Conservation (phyloP, 2,888 invertebrate genomes). For the Acrobasis suavella region DNA sequence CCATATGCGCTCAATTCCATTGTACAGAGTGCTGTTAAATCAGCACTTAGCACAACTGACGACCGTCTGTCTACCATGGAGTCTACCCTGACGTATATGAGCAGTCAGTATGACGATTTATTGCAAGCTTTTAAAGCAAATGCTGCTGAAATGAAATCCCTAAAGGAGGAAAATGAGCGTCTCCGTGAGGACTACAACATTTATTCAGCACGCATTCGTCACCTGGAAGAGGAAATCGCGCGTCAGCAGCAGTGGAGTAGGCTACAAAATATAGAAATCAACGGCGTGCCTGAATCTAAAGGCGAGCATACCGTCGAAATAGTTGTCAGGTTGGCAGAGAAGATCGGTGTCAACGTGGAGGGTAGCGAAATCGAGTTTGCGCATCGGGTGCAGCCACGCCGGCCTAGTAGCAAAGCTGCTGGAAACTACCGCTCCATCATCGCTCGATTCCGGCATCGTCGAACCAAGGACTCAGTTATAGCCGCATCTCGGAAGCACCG, state of each 20-base stretch:
- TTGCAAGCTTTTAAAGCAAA: too few relatives aligned
- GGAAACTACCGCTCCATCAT: constrained; percentile 12
- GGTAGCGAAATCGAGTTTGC: constrained; percentile 21
- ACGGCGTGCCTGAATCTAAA: constrained; percentile 1
- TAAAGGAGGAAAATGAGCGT: background rate
- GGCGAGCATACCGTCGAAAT: constrained; percentile 6
- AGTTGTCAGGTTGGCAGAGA: constrained; percentile 1
- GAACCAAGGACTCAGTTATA: constrained; percentile 9
- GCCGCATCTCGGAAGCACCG: constrained; percentile 19
- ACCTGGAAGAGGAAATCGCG: background rate
- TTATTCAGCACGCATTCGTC: background rate
- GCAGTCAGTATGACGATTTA: too few relatives aligned
- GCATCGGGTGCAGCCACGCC: constrained; percentile 17
- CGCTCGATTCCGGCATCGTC: constrained; percentile 17
- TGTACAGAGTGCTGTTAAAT: too few relatives aligned
- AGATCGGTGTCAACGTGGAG: constrained; percentile 13
- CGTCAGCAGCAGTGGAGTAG: constrained; percentile 4
- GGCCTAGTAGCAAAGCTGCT: background rate
- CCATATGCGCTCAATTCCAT: too few relatives aligned
- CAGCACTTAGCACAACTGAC: too few relatives aligned
- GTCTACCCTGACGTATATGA: too few relatives aligned
- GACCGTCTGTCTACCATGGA: too few relatives aligned
- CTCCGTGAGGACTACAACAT: background rate
- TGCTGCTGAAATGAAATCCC: too few relatives aligned
- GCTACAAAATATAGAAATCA: background rate